Evolutionary conservation across 2,888 invertebrate species (phyloP).

Genomic region (Ctena decussata): DNA sequence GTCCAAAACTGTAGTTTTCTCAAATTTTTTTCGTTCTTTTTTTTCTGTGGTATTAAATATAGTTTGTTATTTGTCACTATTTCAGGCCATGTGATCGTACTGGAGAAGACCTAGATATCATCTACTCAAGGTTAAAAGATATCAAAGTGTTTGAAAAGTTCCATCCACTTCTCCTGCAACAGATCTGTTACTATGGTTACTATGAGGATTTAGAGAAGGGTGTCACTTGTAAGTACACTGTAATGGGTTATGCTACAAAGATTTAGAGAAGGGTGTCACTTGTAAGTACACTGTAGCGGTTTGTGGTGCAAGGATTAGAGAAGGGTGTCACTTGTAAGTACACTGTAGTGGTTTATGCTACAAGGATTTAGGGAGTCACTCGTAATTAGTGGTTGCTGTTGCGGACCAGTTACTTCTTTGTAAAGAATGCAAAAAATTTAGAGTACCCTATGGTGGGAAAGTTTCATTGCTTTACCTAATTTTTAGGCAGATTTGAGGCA

Average conservation of each 20-base stretch:
- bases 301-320: slow-evolving; percentile 93
- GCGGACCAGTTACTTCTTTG: no score
- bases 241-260: slow-evolving; percentile 94
- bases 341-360: no score
- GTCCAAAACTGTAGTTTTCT: no score
- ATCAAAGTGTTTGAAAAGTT: slow-evolving; percentile 86
- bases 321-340: slow-evolving; percentile 92
- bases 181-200: slow-evolving; percentile 92
- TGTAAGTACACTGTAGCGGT: no score
- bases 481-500: no score
- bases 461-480: no score
- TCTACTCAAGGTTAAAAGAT: slow-evolving; percentile 88
- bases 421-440: no score
- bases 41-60: no score
- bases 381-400: no score
- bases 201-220: slow-evolving; percentile 93
- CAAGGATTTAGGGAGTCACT: slow-evolving; percentile 93
- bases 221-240: slow-evolving; percentile 92
- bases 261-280: slow-evolving; percentile 92
- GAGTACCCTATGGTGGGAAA: no score
- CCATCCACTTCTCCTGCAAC: slow-evolving; percentile 91
- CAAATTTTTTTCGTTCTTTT: no score
- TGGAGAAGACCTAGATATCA: slow-evolving; percentile 91
- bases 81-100: slow-evolving; percentile 91
- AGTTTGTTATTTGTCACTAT: no score